These are phyloP conservation scores for Drosophila kohkoa DNA, from an alignment of 1,140 invertebrate genomes.

Conservation along the genomic window DNA sequence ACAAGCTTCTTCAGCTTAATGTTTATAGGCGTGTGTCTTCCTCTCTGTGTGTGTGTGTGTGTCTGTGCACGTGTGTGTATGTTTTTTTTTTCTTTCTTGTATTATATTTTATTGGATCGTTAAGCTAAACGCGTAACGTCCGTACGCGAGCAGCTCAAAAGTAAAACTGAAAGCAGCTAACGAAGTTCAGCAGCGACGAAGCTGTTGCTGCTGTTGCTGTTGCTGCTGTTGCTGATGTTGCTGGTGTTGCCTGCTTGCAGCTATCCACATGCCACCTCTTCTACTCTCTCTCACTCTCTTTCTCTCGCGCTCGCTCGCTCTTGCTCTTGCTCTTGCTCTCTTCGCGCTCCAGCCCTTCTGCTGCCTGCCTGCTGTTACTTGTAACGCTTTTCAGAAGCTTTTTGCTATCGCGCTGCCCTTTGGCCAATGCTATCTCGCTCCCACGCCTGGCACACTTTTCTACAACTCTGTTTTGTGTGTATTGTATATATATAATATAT, in stretches of 20 bases:
- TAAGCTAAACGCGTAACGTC: constrained; percentile 35
- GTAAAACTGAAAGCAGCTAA: constrained; percentile 61
- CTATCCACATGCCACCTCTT: constrained; percentile 11
- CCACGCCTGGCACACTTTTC: constrained; percentile 28
- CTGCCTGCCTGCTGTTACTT: constrained; percentile 17
- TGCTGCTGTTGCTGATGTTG: constrained; percentile 12
- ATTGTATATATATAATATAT: not conserved
- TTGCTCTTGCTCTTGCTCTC: too few relatives aligned
- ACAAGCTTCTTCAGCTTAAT: constrained; percentile 4
- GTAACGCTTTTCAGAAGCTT: constrained; percentile 56
- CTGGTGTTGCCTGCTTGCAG: constrained; percentile 3
- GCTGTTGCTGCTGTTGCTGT: constrained; percentile 38
- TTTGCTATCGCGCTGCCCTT: constrained; percentile 48
- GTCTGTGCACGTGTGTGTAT: constrained; percentile 16
- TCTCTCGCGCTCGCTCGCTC: too few relatives aligned
- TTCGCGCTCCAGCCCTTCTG: too few relatives aligned
- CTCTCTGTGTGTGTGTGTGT: not conserved
- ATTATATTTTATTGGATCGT: constrained; percentile 5
- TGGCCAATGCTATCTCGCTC: constrained; percentile 52
- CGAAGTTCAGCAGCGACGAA: constrained; percentile 40
- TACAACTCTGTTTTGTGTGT: constrained; percentile 1
- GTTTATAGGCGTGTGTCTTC: not conserved
- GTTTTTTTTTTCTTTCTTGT: constrained; percentile 5
- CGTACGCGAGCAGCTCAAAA: constrained; percentile 67
- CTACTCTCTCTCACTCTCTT: not conserved